These are phyloP conservation scores for Tupaia tana DNA, from an alignment of 2,113 vertebrate genomes.

Conservation along the genomic window DNA sequence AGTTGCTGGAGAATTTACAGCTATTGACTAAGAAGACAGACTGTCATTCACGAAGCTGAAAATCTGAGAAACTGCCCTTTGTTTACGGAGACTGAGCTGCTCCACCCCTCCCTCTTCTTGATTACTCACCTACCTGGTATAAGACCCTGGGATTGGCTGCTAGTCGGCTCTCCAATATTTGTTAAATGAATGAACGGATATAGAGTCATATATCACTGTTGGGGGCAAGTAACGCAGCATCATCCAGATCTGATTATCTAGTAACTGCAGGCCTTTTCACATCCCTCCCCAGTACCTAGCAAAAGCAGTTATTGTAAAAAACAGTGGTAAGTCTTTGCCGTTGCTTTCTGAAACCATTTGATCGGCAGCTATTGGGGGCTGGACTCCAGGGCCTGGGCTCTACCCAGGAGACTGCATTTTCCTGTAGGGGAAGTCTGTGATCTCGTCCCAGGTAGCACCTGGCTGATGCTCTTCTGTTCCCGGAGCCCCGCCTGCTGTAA, in stretches of 20 bases:
- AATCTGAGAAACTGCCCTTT: background rate
- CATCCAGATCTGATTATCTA: background rate
- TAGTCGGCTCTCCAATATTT: slow-evolving; percentile 37
- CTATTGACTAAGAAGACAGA: slow-evolving; percentile 36
- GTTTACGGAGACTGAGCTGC: background rate
- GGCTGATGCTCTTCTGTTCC: background rate
- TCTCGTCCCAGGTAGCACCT: background rate
- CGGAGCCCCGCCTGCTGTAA: background rate
- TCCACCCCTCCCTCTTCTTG: background rate
- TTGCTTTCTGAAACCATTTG: slow-evolving; percentile 42
- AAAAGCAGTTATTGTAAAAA: slow-evolving; percentile 16
- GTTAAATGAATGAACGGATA: background rate
- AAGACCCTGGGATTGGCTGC: background rate
- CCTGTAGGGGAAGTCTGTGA: background rate
- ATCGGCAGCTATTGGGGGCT: background rate
- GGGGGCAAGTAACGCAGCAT: background rate
- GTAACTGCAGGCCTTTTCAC: slow-evolving; percentile 21
- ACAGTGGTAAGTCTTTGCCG: background rate
- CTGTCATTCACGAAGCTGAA: slow-evolving; percentile 44
- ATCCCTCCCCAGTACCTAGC: background rate
- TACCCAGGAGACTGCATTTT: background rate
- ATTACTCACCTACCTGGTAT: background rate
- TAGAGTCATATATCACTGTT: background rate
- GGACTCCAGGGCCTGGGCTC: background rate
- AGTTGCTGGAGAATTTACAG: slow-evolving; percentile 22